Percentiles rank a stretch among this genome's conserved stretches.
These are phyloP conservation scores for Fistularia tabacaria DNA, from an alignment of 2,797 vertebrate genomes.

Conservation along the genomic window DNA sequence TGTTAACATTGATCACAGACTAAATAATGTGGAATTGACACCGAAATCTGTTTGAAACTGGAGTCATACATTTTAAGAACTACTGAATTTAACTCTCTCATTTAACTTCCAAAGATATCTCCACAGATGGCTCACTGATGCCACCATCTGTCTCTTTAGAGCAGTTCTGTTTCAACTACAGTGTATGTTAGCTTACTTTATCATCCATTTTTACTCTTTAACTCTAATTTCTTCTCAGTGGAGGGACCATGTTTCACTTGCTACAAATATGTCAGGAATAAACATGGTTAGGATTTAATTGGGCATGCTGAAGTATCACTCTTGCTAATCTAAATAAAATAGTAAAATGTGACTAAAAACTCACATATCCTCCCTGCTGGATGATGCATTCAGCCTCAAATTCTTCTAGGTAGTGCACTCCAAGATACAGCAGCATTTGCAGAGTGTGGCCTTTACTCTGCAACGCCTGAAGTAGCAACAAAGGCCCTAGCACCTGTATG, in stretches of 20 bases:
- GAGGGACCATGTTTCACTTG: background rate
- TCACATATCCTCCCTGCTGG: conserved; percentile 96
- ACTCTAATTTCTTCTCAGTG: too few species aligned
- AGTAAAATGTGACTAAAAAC: conserved; percentile 31
- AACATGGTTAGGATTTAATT: background rate
- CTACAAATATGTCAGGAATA: background rate
- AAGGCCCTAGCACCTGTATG: conserved; percentile 85
- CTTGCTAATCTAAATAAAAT: background rate
- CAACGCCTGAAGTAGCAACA: conserved; percentile 85
- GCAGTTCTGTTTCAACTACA: background rate
- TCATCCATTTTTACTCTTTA: background rate
- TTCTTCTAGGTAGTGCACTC: conserved; percentile 85
- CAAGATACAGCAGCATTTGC: conserved; percentile 75
- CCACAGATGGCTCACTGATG: conserved; percentile 24
- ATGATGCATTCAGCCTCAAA: conserved; percentile 81
- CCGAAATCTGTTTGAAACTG: too few species aligned
- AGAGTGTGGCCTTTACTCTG: conserved; percentile 76
- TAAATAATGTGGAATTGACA: too few species aligned
- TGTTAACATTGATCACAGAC: too few species aligned
- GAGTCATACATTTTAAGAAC: too few species aligned
- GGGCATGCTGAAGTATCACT: background rate
- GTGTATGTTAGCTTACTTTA: background rate
- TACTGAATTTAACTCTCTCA: too few species aligned
- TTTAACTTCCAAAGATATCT: conserved; percentile 2
- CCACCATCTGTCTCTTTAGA: conserved; percentile 43